Conservation (phyloP, 2,888 invertebrate species). For the Phyllotreta striolata region DNA sequence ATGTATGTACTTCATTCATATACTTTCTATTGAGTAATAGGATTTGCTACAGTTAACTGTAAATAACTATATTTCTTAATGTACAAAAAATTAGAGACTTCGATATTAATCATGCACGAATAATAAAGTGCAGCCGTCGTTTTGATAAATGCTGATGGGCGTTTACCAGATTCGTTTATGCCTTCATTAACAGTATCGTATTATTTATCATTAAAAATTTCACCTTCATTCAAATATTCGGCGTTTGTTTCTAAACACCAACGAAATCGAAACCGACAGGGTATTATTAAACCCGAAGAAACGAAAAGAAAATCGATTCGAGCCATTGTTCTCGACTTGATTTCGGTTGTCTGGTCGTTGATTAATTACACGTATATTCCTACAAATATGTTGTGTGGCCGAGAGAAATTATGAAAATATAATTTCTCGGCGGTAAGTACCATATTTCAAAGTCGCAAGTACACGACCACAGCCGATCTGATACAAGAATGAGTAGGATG, state of each 20-base stretch:
- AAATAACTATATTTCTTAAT: too few relatives aligned
- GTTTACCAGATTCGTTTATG: too few relatives aligned
- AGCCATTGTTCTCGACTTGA: neutral
- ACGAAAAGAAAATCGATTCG: conserved; percentile 2
- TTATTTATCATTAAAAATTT: too few relatives aligned
- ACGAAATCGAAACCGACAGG: neutral
- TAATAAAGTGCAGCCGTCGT: too few relatives aligned
- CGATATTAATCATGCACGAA: too few relatives aligned
- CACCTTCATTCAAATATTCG: too few relatives aligned
- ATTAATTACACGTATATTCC: conserved; percentile 7
- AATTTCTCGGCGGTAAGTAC: conserved; percentile 8
- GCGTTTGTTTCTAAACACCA: conserved; percentile 15
- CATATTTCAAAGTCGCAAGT: conserved; percentile 12
- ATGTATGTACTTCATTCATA: too few relatives aligned
- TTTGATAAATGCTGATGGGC: too few relatives aligned
- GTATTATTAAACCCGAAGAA: conserved; percentile 1
- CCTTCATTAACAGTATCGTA: too few relatives aligned
- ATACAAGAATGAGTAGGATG: conserved; percentile 18
- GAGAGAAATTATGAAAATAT: conserved; percentile 13
- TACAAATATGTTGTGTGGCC: neutral
- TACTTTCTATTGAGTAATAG: too few relatives aligned
- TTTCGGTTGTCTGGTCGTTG: conserved; percentile 4
- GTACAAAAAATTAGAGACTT: too few relatives aligned
- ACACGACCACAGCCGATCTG: neutral
- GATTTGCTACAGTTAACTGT: too few relatives aligned